A percentile compares a stretch with the other conserved stretches of the same genome.
phyloP scores from a whole-genome alignment of 2,888 invertebrate species.

The Lepidochrysops patricia region DNA sequence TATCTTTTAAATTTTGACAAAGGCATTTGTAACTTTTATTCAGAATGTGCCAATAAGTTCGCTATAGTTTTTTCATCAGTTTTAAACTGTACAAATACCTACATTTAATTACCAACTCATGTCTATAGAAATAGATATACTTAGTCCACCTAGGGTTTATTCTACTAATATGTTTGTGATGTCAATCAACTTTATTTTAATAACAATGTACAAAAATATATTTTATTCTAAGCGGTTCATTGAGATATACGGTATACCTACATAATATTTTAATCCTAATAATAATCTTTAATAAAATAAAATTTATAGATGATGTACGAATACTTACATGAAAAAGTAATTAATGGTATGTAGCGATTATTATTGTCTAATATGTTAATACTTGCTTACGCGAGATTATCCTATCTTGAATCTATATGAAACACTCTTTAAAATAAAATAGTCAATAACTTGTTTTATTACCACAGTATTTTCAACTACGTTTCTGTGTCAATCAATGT shows the following conservation, averaged over 20 bases:
- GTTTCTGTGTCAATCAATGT: slow-evolving; percentile 22
- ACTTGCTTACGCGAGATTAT: not conserved
- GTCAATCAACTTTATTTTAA: not conserved
- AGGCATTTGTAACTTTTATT: not conserved
- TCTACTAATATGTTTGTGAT: not conserved
- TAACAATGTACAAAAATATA: not conserved
- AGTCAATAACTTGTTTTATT: slow-evolving; percentile 24
- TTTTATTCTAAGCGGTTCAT: not conserved
- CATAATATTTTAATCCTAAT: not conserved
- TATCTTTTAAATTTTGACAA: not conserved
- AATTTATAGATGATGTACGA: not conserved
- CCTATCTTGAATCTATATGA: not conserved
- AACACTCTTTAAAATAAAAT: slow-evolving; percentile 12
- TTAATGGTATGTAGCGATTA: not conserved
- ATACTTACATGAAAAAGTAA: not conserved
- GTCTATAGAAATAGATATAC: not conserved
- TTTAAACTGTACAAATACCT: not conserved
- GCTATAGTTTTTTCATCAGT: not conserved
- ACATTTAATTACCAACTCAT: not conserved
- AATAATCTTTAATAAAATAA: not conserved
- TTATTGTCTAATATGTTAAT: not conserved
- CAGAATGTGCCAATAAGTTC: not conserved
- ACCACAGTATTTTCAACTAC: slow-evolving; percentile 27
- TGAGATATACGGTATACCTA: not conserved
- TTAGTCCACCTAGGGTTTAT: not conserved